Evolutionary conservation across 2,888 invertebrate species (phyloP).

Genomic region (Nebria salina): DNA sequence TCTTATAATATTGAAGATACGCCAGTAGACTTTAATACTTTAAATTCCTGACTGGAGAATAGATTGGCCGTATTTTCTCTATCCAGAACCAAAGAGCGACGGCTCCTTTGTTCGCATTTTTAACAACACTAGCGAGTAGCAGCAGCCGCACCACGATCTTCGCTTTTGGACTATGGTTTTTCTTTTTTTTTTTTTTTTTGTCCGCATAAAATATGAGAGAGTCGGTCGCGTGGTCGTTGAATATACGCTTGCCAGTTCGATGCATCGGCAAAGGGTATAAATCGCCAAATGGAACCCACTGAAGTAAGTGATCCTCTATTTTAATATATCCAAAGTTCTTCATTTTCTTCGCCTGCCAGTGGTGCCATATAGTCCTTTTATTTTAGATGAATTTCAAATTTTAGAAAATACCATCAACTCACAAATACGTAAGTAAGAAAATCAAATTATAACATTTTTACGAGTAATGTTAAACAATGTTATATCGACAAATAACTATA

Average conservation of each 20-base stretch:
- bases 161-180: background rate
- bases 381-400: background rate
- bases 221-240: conserved; percentile 24
- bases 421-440: background rate
- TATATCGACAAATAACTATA: too few relatives aligned
- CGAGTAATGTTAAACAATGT: too few relatives aligned
- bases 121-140: background rate
- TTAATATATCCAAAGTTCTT: conserved; percentile 30
- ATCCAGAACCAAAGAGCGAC: background rate
- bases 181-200: conserved; percentile 23
- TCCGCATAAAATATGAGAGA: conserved; percentile 38
- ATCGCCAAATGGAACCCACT: conserved; percentile 35
- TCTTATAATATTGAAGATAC: background rate
- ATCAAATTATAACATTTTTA: too few relatives aligned
- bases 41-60: background rate
- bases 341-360: background rate
- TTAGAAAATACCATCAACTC: background rate
- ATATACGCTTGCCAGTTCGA: conserved; percentile 31
- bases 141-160: background rate
- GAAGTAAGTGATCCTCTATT: conserved; percentile 22
- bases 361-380: background rate
- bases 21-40: background rate
- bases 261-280: conserved; percentile 45
- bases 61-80: background rate
- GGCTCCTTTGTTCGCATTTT: background rate